Evolutionary conservation across 2,888 invertebrate genomes (phyloP).

Genomic region (Bembecia ichneumoniformis): DNA sequence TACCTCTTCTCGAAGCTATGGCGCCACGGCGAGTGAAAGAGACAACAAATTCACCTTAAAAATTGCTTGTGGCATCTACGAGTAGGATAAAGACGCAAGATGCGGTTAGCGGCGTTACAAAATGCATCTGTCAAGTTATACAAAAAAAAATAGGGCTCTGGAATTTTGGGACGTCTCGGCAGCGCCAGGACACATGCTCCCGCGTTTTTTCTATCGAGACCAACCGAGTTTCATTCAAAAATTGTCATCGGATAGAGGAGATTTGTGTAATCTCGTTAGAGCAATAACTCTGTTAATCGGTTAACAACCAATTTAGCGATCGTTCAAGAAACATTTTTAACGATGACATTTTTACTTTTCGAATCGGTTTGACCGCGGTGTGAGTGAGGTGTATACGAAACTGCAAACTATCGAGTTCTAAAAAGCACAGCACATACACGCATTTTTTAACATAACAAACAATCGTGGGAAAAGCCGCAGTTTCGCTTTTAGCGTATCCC

Average conservation of each 20-base stretch:
- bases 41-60: slow-evolving; percentile 57
- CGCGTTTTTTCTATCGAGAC: slow-evolving; percentile 52
- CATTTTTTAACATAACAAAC: slow-evolving; percentile 19
- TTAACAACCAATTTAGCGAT: slow-evolving; percentile 53
- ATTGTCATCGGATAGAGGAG: slow-evolving; percentile 59
- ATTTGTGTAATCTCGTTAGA: slow-evolving; percentile 70
- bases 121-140: slow-evolving; percentile 68
- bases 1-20: slow-evolving; percentile 41
- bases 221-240: slow-evolving; percentile 65
- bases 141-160: slow-evolving; percentile 61
- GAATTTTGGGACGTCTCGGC: slow-evolving; percentile 66
- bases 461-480: slow-evolving; percentile 30
- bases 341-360: slow-evolving; percentile 29
- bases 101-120: slow-evolving; percentile 66
- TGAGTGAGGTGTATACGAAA: slow-evolving; percentile 11
- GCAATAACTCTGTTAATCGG: slow-evolving; percentile 41
- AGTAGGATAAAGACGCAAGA: slow-evolving; percentile 65
- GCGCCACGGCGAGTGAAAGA: slow-evolving; percentile 62
- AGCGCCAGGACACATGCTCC: slow-evolving; percentile 55
- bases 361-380: slow-evolving; percentile 14
- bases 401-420: not conserved
- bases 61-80: slow-evolving; percentile 52
- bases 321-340: slow-evolving; percentile 25
- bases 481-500: slow-evolving; percentile 52
- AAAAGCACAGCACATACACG: slow-evolving; percentile 8